A percentile compares a stretch with the other conserved stretches of the same genome.
Conservation (phyloP, 2,113 vertebrate genomes). For the Paradisaea rubra region DNA sequence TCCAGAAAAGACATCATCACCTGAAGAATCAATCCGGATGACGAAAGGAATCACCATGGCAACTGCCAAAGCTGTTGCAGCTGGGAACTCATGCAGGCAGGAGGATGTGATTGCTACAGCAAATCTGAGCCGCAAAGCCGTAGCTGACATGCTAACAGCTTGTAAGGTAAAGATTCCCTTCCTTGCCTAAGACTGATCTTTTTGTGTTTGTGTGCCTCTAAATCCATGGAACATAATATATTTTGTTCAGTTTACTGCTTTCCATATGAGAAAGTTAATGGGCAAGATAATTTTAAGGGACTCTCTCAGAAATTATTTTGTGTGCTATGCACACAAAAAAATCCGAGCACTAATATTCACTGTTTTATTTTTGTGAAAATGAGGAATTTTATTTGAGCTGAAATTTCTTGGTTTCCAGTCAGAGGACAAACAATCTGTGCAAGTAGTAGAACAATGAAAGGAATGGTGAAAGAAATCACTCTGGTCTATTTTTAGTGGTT, state of each 20-base stretch:
- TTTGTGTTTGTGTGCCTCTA: neutral
- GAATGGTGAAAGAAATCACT: neutral
- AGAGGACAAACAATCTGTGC: neutral
- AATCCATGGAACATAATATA: neutral
- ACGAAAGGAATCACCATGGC: constrained; percentile 98
- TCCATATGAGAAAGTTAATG: neutral
- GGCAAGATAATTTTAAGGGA: neutral
- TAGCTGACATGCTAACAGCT: constrained; percentile 90
- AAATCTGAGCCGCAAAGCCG: constrained; percentile 96
- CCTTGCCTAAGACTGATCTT: neutral
- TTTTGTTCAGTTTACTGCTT: neutral
- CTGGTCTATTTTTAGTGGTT: neutral
- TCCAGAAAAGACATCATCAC: constrained; percentile 88
- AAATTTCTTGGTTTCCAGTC: neutral
- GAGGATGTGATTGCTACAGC: constrained; percentile 96
- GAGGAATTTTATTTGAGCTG: neutral
- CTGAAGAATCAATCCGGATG: constrained; percentile 96
- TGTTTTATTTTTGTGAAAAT: neutral
- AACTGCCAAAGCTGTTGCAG: constrained; percentile 97
- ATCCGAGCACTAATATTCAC: neutral
- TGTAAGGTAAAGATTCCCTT: constrained; percentile 77
- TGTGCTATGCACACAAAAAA: neutral
- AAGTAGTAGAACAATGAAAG: neutral
- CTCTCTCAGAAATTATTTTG: neutral
- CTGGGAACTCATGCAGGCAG: constrained; percentile 94